Evolutionary conservation across 2,113 vertebrate species (phyloP).

Genomic region (Aepyceros melampus): DNA sequence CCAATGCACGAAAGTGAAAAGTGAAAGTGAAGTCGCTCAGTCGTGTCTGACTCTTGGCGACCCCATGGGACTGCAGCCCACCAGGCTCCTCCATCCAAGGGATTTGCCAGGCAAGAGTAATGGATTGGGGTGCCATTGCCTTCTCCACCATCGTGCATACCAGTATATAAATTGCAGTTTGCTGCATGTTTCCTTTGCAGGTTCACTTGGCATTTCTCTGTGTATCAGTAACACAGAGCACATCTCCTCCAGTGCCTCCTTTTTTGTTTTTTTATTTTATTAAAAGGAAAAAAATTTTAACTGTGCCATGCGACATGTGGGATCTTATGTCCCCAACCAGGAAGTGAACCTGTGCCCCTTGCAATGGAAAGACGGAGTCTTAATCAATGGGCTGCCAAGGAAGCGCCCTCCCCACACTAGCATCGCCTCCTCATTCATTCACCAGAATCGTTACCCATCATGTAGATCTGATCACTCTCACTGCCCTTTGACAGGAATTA

Average conservation of each 20-base stretch:
- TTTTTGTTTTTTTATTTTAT: background rate
- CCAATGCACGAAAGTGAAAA: too few relatives aligned
- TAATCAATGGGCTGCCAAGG: background rate
- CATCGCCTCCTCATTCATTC: background rate
- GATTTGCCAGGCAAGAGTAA: too few relatives aligned
- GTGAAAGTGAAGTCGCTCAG: too few relatives aligned
- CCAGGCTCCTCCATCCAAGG: too few relatives aligned
- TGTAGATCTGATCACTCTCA: background rate
- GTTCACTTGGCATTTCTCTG: background rate
- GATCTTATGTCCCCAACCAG: background rate
- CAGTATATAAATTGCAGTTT: fast-evolving
- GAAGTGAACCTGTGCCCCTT: background rate
- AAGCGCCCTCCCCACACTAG: background rate
- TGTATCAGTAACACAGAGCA: background rate
- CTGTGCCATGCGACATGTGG: fast-evolving
- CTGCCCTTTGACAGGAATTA: background rate
- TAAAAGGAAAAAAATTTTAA: background rate
- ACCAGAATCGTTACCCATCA: background rate
- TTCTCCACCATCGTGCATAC: too few relatives aligned
- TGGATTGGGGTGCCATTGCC: too few relatives aligned
- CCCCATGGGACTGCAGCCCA: too few relatives aligned
- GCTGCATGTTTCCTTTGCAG: background rate
- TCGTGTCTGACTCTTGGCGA: too few relatives aligned
- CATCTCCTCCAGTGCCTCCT: fast-evolving
- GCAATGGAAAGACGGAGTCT: background rate